Percentiles rank a stretch among this genome's conserved stretches.
These are phyloP conservation scores for Scolopax rusticola DNA, from an alignment of 2,797 vertebrate species.

Conservation along the genomic window DNA sequence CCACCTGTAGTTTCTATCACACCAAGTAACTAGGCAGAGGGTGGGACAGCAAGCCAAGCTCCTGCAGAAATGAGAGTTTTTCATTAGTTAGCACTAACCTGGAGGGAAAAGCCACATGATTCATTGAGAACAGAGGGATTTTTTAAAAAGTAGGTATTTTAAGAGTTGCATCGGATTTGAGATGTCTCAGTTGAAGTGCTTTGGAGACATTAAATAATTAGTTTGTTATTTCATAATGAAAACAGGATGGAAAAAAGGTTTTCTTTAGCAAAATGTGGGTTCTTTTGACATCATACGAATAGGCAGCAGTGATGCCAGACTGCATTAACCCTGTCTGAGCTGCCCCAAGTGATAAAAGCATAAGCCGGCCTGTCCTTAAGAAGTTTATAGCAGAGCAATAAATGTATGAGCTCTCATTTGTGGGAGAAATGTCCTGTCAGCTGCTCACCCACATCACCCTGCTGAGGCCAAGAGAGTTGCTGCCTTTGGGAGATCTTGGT, in stretches of 20 bases:
- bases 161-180: constrained; percentile 45
- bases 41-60: not conserved
- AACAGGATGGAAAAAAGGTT: not conserved
- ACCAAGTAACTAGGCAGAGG: not conserved
- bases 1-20: not conserved
- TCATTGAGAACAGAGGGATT: constrained; percentile 26
- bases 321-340: not conserved
- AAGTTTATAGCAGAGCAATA: not conserved
- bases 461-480: not conserved
- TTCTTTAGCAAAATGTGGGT: not conserved
- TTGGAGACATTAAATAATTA: constrained; percentile 42
- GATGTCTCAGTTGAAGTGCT: constrained; percentile 22
- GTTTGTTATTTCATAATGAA: constrained; percentile 50
- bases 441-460: not conserved
- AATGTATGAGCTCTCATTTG: not conserved
- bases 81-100: constrained; percentile 56
- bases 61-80: not conserved
- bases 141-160: constrained; percentile 45
- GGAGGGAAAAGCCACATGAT: constrained; percentile 16
- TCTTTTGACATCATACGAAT: not conserved
- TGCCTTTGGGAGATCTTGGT: not conserved
- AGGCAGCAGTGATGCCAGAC: not conserved
- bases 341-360: not conserved
- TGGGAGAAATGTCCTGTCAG: not conserved
- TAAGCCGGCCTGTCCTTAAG: not conserved